Conservation (phyloP, 1,140 invertebrate genomes). For the Vanessa tameamea region DNA sequence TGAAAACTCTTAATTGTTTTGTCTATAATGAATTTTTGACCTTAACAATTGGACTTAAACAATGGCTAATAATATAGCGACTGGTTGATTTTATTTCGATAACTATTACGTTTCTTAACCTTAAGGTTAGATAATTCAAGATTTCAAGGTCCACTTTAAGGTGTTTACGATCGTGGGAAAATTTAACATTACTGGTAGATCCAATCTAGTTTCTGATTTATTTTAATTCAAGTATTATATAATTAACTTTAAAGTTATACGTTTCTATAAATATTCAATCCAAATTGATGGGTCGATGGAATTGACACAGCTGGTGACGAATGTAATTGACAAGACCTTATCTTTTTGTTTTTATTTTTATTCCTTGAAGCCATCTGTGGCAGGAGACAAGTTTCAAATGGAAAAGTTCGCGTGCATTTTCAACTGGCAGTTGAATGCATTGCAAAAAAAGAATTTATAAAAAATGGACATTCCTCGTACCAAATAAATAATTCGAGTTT, state of each 20-base stretch:
- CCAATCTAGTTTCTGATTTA: conserved; percentile 3
- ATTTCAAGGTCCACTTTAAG: conserved; percentile 35
- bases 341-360: conserved; percentile 1
- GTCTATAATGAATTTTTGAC: not conserved
- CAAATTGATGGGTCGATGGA: too few relatives aligned
- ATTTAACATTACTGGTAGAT: conserved; percentile 12
- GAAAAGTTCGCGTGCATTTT: conserved; percentile 3
- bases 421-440: conserved; percentile 11
- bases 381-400: not conserved
- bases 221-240: not conserved
- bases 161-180: conserved; percentile 32
- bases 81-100: conserved; percentile 8
- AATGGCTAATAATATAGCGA: not conserved
- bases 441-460: conserved; percentile 9
- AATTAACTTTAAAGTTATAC: conserved; percentile 7
- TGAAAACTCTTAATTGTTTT: not conserved
- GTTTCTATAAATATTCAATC: not conserved
- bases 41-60: not conserved
- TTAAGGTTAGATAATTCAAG: conserved; percentile 25
- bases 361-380: not conserved
- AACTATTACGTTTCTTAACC: conserved; percentile 1
- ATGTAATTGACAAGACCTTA: not conserved
- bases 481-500: conserved; percentile 15
- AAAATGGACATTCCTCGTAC: conserved; percentile 14
- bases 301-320: not conserved